Evolutionary conservation across 2,797 vertebrate genomes (phyloP), one percentile per base, ranked within the genome.

Genomic region (Spea hammondii): DNA sequence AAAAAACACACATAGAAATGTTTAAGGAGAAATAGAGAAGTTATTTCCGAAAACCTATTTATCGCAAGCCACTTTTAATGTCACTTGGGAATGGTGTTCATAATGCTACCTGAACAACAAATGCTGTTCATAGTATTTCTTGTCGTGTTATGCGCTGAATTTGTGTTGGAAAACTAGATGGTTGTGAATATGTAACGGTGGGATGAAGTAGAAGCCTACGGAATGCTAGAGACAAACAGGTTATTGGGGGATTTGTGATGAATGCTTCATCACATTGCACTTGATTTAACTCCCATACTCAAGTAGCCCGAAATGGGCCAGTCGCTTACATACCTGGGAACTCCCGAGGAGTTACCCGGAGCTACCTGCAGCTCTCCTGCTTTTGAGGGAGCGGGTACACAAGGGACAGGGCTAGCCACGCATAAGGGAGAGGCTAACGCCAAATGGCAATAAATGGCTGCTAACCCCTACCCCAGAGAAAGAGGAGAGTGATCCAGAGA

Each of bases 1-100:
- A 57, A 65, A 75, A 79, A 64, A 64, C n/a, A 70, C 66, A 70
- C 50, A 65, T 62, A 67, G 62, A 70, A 65, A 75, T 65, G 78
- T 65, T n/a, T 3, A 79, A 65, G 9, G 57, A 60, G 65, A 67
- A 74, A 48, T 55, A 75, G 65, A 79, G 32, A 65, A 13, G 47
- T 64, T 70, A 55, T 47, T 69, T 69, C 12, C 64, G n/a, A 75
- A 79, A 32, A 70, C 75, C 65, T 74, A 74, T 49, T 69, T 74
- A 70, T 69, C 48, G 17, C 46, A 8, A 46, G 47, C 55, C 51
- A 57, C 57, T 74, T 74, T 68, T 60, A 73, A 68, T 60, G 53
- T 54, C 65, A 53, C 71, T 12, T 10, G 50, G 65, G 65, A 53
- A 68, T 64, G 67, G 47, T 64, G 51, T 5, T 64, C 72, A 75